These are phyloP conservation scores for Grammatotria lemairii DNA, from an alignment of 2,113 vertebrate species.

Conservation along the genomic window DNA sequence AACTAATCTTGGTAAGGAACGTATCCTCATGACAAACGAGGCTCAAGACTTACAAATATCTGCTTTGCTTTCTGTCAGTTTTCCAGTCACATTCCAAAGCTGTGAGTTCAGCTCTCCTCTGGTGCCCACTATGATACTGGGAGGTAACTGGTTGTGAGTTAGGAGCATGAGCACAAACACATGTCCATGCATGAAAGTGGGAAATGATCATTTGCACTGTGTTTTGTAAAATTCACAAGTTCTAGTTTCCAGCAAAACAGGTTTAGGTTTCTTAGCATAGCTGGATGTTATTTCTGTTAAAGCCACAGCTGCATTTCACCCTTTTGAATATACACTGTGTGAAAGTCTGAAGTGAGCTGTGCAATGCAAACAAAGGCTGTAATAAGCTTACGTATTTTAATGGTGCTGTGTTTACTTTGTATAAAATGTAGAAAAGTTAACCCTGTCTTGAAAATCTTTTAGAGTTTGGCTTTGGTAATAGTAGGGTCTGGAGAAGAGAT, in stretches of 20 bases:
- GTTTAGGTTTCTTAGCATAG: background rate
- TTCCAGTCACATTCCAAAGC: constrained; percentile 66
- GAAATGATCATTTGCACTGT: background rate
- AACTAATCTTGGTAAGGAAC: background rate
- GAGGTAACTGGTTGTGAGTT: constrained; percentile 33
- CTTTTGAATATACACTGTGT: background rate
- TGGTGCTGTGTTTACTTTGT: background rate
- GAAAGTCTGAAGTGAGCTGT: background rate
- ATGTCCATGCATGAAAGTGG: background rate
- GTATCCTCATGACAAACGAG: constrained; percentile 6
- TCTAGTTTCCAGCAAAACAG: background rate
- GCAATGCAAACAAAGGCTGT: background rate
- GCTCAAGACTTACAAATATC: constrained; percentile 10
- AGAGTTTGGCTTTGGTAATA: background rate
- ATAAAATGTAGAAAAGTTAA: background rate
- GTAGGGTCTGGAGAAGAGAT: background rate
- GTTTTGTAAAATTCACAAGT: background rate
- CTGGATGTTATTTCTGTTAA: background rate
- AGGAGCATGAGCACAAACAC: constrained; percentile 34
- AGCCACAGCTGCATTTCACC: background rate
- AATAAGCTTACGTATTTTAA: background rate
- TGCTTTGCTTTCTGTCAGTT: constrained; percentile 55
- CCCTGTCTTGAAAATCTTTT: background rate
- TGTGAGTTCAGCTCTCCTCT: constrained; percentile 65
- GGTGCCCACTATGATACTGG: constrained; percentile 57